Evolutionary conservation across 2,888 invertebrate species (phyloP).

Genomic region (Carterocephalus palaemon): DNA sequence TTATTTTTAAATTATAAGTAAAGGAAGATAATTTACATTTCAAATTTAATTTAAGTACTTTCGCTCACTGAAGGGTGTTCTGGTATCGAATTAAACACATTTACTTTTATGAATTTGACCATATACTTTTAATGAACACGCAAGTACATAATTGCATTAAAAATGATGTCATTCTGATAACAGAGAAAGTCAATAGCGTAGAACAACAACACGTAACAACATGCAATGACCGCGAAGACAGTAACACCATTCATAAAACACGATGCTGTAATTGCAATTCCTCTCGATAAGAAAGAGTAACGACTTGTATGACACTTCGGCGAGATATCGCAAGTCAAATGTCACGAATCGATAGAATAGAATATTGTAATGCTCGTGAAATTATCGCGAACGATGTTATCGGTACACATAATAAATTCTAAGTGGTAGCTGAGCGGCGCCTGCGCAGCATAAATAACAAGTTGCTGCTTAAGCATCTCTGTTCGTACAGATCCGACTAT

Average conservation of each 20-base stretch:
- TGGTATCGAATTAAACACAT: too few relatives aligned
- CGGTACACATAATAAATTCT: constrained; percentile 25
- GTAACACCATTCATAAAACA: constrained; percentile 29
- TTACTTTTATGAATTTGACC: too few relatives aligned
- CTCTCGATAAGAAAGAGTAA: constrained; percentile 48
- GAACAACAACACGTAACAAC: constrained; percentile 36
- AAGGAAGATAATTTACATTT: too few relatives aligned
- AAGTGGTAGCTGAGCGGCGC: constrained; percentile 24
- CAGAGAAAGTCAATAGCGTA: constrained; percentile 18
- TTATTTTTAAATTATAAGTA: too few relatives aligned
- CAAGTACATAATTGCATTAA: too few relatives aligned
- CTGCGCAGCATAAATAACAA: constrained; percentile 24
- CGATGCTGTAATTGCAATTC: constrained; percentile 48
- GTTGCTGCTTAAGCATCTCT: constrained; percentile 21
- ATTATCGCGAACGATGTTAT: constrained; percentile 25
- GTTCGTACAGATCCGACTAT: constrained; percentile 20
- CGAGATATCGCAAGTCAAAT: constrained; percentile 54
- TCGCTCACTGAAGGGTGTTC: too few relatives aligned
- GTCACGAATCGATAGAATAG: constrained; percentile 45
- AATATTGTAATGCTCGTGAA: constrained; percentile 25
- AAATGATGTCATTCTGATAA: constrained; percentile 8
- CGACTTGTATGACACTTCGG: constrained; percentile 58
- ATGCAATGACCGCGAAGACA: constrained; percentile 30
- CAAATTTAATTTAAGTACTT: too few relatives aligned
- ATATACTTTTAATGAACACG: too few relatives aligned